phyloP scores from a whole-genome alignment of 2,113 vertebrate species.

The Coptodon bakossiorum region DNA sequence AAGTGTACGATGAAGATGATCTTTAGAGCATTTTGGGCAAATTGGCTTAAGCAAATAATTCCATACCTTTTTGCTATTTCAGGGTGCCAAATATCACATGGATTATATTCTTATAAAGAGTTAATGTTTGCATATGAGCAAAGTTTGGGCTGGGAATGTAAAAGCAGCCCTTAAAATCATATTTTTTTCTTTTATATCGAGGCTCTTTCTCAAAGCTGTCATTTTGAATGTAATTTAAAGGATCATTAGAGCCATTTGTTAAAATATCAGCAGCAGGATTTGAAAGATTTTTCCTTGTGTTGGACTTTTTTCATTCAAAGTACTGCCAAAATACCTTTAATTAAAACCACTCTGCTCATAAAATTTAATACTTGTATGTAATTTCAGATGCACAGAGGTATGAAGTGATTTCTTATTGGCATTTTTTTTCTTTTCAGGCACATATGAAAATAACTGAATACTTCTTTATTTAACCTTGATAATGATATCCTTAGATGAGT shows the following conservation, averaged over 20 bases:
- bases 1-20: neutral
- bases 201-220: neutral
- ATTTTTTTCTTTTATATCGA: neutral
- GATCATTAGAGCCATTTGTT: neutral
- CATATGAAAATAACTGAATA: neutral
- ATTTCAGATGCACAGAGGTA: neutral
- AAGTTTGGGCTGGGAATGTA: neutral
- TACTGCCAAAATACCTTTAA: neutral
- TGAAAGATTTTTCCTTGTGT: neutral
- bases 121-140: neutral
- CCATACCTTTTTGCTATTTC: neutral
- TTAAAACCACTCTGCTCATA: neutral
- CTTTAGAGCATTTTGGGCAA: neutral
- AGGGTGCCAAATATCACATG: slow-evolving; percentile 18
- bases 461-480: slow-evolving; percentile 6
- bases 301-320: neutral
- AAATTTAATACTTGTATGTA: neutral
- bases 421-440: neutral
- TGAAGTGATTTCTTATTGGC: neutral
- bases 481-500: neutral
- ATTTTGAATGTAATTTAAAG: neutral
- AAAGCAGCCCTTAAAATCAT: neutral
- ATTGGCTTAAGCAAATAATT: neutral
- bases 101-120: neutral
- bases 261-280: neutral